A percentile compares a stretch with the other conserved stretches of the same genome.
These are phyloP conservation scores for Ormyrus thymus DNA, from an alignment of 2,888 invertebrate species.

Conservation along the genomic window DNA sequence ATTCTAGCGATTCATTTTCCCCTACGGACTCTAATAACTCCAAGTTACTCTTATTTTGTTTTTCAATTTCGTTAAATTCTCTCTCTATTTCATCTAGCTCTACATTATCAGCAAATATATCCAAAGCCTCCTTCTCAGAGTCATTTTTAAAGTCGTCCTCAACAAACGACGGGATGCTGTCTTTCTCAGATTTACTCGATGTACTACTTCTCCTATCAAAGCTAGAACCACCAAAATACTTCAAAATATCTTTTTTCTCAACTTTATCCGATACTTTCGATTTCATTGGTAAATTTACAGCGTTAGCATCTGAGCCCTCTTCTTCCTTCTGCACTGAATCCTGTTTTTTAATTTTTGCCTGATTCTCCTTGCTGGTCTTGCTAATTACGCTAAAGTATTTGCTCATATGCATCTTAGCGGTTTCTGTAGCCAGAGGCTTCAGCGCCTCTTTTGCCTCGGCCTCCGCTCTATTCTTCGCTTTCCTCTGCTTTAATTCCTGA, in stretches of 20 bases:
- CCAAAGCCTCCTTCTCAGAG: conserved; percentile 30
- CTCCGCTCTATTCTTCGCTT: conserved; percentile 63
- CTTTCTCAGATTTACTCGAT: not conserved
- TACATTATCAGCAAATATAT: conserved; percentile 1
- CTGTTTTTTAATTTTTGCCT: not conserved
- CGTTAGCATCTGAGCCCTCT: conserved; percentile 44
- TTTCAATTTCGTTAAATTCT: conserved; percentile 51
- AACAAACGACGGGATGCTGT: not conserved
- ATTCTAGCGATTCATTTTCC: not conserved
- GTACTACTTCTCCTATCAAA: conserved; percentile 28
- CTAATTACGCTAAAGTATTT: conserved; percentile 64
- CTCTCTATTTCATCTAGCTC: conserved; percentile 47
- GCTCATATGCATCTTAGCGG: conserved; percentile 67
- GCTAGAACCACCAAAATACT: conserved; percentile 64
- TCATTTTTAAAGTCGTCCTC: conserved; percentile 60
- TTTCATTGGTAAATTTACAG: conserved; percentile 62
- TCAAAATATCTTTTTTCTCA: conserved; percentile 67
- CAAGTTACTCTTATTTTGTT: conserved; percentile 50
- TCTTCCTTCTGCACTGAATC: conserved; percentile 26
- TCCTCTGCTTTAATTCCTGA: conserved; percentile 66
- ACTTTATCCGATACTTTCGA: conserved; percentile 68
- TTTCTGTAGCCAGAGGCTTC: conserved; percentile 67
- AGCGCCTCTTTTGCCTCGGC: conserved; percentile 62
- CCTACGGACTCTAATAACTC: conserved; percentile 34
- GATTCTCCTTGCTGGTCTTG: conserved; percentile 24